Base-by-base conservation (phyloP, 2,797 vertebrate genomes). In the Cyprinodon diabolis region DNA sequence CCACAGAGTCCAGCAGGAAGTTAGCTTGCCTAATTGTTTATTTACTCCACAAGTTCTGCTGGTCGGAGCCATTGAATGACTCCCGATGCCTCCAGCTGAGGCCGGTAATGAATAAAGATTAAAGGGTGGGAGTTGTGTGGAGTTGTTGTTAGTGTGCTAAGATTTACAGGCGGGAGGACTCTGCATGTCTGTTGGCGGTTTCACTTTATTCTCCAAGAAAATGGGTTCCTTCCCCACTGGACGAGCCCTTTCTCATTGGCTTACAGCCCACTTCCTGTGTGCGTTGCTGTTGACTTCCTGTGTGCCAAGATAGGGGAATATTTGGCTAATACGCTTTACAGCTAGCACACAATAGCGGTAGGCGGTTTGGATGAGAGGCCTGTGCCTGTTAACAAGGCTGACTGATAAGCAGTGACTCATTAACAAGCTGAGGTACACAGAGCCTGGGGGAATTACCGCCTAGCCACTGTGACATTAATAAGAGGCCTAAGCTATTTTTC, bases 381-480 rank as follows among this genome's bases (percentile, higher is more conserved):
- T 76, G 72, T 80, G 89, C 90, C 90, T 91, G 91, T 91, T 91
- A 93, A 93, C 92, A 90, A 93, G 92, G 90, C 90, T 79, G 88
- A 90, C 84, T 91, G 92, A 94, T 92, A 92, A 93, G 91, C 92
- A 84, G 85, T 86, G 91, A 92, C 85, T 93, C 92, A 93, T 94
- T 93, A 92, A 90, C 93, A 92, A 90, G 89, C 84, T 3, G 87
- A 86, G 88, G 89, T 91, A 89, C 90, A 91, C 84, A 86, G 85
- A 86, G 89, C 91, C 88, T 4, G 82, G 52, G 90, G 92, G 91
- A 90, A 90, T 93, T 88, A 90, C 87, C 82, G 85, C 88, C 89
- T 81, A 90, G 87, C 87, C 90, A 86, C 91, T 86, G 91, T 90
- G 91, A 90, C 91, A 92, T 94, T 93, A 92, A 92, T 91, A 94